These are phyloP conservation scores for Aix galericulata DNA, from an alignment of 2,113 vertebrate genomes.

Conservation along the genomic window DNA sequence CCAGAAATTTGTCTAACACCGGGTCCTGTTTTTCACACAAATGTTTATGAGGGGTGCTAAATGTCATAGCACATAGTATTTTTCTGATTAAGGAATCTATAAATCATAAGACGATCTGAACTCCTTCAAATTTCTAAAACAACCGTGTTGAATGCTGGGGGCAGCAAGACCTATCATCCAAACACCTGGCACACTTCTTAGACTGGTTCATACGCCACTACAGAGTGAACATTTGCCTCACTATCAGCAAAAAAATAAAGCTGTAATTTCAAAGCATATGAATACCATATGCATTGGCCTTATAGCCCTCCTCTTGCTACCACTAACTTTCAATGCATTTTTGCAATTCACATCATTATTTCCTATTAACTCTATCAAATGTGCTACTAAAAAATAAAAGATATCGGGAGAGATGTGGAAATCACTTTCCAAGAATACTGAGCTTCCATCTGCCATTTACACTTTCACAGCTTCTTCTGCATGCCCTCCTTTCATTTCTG, in stretches of 20 bases:
- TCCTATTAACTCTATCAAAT: background rate
- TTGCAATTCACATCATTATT: background rate
- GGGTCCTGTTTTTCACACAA: background rate
- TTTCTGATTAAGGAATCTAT: background rate
- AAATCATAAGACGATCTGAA: background rate
- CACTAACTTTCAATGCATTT: background rate
- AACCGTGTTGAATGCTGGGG: background rate
- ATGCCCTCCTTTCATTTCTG: background rate
- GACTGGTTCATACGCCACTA: accelerated
- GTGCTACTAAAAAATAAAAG: background rate
- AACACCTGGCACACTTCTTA: accelerated
- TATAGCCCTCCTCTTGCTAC: background rate
- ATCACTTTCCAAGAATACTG: background rate
- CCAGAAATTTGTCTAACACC: background rate
- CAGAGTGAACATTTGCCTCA: background rate
- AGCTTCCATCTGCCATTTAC: background rate
- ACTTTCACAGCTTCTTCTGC: background rate
- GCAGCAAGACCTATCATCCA: background rate
- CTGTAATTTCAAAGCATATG: accelerated
- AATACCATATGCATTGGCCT: accelerated
- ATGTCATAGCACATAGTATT: background rate
- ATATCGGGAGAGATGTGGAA: background rate
- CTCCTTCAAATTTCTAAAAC: background rate
- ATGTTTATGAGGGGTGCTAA: background rate
- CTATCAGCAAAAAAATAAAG: background rate